Evolutionary conservation across 2,113 vertebrate species (phyloP).

Genomic region (zebrafish (Danio rerio)): GRCz12tu NC_133177.1:21574501-21575000

Average conservation of each 20-base stretch:
- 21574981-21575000: no score
- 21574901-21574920: constrained; percentile 1
- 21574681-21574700: constrained; percentile 50
- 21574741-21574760: constrained; percentile 33
- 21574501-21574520: constrained; percentile 23
- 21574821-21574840: constrained; percentile 48
- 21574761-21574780: constrained; percentile 10
- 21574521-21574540: background rate
- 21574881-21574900: background rate
- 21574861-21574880: constrained; percentile 36
- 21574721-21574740: constrained; percentile 44
- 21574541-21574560: background rate
- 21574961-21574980: background rate
- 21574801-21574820: constrained; percentile 34
- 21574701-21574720: constrained; percentile 43
- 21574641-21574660: constrained; percentile 11
- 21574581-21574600: background rate
- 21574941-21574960: background rate
- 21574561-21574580: constrained; percentile 2
- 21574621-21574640: constrained; percentile 7
- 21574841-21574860: constrained; percentile 16
- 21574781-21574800: constrained; percentile 36
- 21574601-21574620: constrained; percentile 2
- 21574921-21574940: constrained; percentile 2
- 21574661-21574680: constrained; percentile 26